Percentiles rank a stretch among this genome's conserved stretches.
Evolutionary conservation across 2,888 invertebrate species (phyloP).

Genomic region (Temnothorax unifasciatus): DNA sequence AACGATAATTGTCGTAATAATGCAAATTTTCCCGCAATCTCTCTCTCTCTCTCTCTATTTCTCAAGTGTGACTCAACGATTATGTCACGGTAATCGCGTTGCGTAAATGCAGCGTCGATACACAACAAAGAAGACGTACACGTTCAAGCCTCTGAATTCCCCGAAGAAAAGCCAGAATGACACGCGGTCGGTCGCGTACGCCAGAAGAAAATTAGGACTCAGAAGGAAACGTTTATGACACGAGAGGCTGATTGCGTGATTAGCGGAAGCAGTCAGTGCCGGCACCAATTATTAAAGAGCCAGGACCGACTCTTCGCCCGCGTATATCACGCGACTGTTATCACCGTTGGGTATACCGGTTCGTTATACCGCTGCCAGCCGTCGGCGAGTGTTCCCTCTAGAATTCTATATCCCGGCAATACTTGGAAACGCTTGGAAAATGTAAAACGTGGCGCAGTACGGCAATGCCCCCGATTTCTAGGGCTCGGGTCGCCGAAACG

Average conservation of each 20-base stretch:
- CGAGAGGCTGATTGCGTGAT: slow-evolving; percentile 67
- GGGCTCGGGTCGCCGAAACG: slow-evolving; percentile 67
- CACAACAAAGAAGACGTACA: not conserved
- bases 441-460: slow-evolving; percentile 6
- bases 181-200: not conserved
- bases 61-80: not conserved
- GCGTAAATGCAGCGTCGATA: not conserved
- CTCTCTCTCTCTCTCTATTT: not conserved
- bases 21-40: not conserved
- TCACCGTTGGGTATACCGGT: not conserved
- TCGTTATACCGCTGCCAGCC: not conserved
- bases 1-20: not conserved
- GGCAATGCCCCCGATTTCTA: slow-evolving; percentile 59
- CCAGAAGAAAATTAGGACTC: slow-evolving; percentile 65
- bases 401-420: too few species aligned
- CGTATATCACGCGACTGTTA: not conserved
- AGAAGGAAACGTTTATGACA: slow-evolving; percentile 72
- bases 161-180: not conserved
- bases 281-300: slow-evolving; percentile 58
- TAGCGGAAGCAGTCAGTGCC: slow-evolving; percentile 67
- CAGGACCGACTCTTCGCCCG: slow-evolving; percentile 37
- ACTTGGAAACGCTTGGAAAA: not conserved
- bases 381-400: not conserved
- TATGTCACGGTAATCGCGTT: not conserved
- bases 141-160: not conserved